Evolutionary conservation across 2,797 vertebrate species (phyloP).

Genomic region (Neoniphon sammara): DNA sequence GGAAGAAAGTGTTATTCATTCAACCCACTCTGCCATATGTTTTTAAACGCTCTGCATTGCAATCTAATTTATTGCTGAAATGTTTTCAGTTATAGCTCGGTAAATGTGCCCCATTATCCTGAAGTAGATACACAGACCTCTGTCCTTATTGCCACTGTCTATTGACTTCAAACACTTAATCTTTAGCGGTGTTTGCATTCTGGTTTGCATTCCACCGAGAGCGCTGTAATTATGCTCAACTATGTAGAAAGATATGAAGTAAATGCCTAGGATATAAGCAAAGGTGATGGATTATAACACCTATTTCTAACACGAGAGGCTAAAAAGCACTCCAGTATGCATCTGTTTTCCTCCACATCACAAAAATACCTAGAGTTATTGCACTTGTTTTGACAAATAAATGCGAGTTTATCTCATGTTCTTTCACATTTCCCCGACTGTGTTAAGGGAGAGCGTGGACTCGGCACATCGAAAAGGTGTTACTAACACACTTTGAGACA

Average conservation of each 20-base stretch:
- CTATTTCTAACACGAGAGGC: slow-evolving; percentile 2
- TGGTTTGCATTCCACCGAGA: slow-evolving; percentile 26
- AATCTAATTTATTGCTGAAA: too few relatives aligned
- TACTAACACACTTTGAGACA: slow-evolving; percentile 57
- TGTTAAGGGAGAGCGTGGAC: slow-evolving; percentile 11
- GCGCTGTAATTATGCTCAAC: slow-evolving; percentile 8
- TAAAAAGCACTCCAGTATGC: not conserved
- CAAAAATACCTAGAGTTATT: slow-evolving; percentile 35
- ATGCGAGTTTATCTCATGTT: slow-evolving; percentile 44
- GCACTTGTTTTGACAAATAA: slow-evolving; percentile 52
- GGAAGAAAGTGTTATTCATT: too few relatives aligned
- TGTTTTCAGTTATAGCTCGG: too few relatives aligned
- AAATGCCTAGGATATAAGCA: slow-evolving; percentile 16
- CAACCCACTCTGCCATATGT: too few relatives aligned
- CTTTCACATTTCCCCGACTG: slow-evolving; percentile 34
- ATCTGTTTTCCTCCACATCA: slow-evolving; percentile 15
- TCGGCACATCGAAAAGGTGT: slow-evolving; percentile 40
- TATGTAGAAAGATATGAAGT: slow-evolving; percentile 41
- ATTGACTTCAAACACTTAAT: too few relatives aligned
- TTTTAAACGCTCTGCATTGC: too few relatives aligned
- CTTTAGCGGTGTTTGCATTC: not conserved
- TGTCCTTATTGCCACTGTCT: too few relatives aligned
- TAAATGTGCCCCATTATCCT: too few relatives aligned
- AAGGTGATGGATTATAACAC: slow-evolving; percentile 32
- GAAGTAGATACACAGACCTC: too few relatives aligned